Evolutionary conservation across 2,113 vertebrate species (phyloP).

Genomic region (Callionymus lyra): DNA sequence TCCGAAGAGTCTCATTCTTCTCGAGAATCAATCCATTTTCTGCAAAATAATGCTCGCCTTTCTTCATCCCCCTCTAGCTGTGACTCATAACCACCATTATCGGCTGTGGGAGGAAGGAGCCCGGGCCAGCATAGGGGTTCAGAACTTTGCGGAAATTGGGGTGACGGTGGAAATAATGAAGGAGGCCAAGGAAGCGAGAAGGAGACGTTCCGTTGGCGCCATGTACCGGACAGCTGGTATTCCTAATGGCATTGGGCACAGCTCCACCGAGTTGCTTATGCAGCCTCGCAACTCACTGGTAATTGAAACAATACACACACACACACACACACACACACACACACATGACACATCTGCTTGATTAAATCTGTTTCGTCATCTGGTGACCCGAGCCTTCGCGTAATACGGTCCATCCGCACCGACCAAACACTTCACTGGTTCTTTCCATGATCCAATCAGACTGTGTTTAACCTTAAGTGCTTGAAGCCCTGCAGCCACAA

Average conservation of each 20-base stretch:
- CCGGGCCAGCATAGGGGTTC: constrained; percentile 55
- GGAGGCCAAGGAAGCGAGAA: constrained; percentile 62
- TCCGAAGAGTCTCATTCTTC: background rate
- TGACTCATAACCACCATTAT: constrained; percentile 66
- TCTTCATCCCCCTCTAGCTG: constrained; percentile 46
- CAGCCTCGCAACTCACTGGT: constrained; percentile 64
- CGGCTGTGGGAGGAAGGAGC: constrained; percentile 65
- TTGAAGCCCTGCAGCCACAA: constrained; percentile 37
- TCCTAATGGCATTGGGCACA: constrained; percentile 67
- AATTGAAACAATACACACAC: constrained; percentile 9
- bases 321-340: constrained; percentile 25
- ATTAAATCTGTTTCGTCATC: constrained; percentile 17
- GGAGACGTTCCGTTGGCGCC: constrained; percentile 48
- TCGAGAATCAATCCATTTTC: no score
- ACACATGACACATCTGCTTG: constrained; percentile 24
- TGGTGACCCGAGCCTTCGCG: constrained; percentile 23
- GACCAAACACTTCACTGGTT: constrained; percentile 36
- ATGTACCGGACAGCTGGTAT: constrained; percentile 67
- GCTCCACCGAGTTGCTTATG: constrained; percentile 63
- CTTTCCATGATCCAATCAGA: constrained; percentile 50
- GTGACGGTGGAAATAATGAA: constrained; percentile 66
- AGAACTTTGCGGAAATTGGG: constrained; percentile 65
- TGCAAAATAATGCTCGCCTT: constrained; percentile 2
- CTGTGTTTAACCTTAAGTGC: constrained; percentile 41
- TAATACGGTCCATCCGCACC: constrained; percentile 17